phyloP scores from a whole-genome alignment of 2,797 vertebrate species.

The Antrozous pallidus region DNA sequence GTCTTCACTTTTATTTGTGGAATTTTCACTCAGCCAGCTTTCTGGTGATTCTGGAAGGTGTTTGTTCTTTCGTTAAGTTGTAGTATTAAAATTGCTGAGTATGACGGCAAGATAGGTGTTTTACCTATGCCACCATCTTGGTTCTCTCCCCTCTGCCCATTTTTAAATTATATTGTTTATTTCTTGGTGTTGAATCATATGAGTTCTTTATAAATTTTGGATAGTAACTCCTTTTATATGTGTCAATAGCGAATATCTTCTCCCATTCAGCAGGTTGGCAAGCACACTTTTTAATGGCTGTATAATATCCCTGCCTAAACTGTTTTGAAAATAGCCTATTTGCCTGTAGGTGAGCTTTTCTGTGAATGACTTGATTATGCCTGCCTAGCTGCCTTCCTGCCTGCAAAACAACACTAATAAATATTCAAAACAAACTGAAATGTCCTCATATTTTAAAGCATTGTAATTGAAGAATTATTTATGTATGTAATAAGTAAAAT shows the following conservation, averaged over 20 bases:
- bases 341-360: not conserved
- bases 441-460: not conserved
- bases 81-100: no score
- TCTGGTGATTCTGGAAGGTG: no score
- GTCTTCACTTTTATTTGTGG: no score
- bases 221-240: not conserved
- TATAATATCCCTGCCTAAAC: not conserved
- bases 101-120: no score
- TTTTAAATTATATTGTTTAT: not conserved
- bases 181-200: not conserved
- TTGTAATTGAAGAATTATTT: not conserved
- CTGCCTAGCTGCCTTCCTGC: not conserved
- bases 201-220: not conserved
- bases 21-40: no score
- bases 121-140: no score
- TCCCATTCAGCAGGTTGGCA: not conserved
- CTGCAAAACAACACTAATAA: not conserved
- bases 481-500: not conserved
- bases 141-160: no score
- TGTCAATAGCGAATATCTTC: not conserved
- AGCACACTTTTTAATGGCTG: not conserved
- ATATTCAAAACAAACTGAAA: not conserved
- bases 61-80: no score
- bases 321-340: not conserved
- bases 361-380: not conserved